Evolutionary conservation across 2,113 vertebrate genomes (phyloP).

Genomic region (Mohoua ochrocephala): DNA sequence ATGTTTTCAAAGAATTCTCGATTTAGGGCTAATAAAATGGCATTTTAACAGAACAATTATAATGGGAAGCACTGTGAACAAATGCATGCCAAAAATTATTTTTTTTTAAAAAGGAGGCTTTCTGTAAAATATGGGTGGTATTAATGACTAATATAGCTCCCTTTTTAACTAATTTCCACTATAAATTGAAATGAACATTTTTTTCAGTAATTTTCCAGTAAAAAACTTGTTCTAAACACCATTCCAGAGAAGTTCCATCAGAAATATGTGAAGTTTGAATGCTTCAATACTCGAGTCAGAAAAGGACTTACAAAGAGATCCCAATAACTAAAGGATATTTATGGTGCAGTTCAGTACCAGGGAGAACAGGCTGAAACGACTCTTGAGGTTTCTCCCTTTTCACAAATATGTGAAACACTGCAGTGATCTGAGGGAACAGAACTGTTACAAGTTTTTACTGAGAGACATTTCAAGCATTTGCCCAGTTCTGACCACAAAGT

Average conservation of each 20-base stretch:
- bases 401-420: neutral
- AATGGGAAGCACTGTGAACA: neutral
- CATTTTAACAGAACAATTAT: neutral
- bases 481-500: neutral
- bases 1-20: neutral
- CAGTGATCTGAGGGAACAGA: neutral
- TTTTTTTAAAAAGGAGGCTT: neutral
- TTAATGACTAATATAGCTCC: neutral
- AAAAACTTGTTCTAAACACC: neutral
- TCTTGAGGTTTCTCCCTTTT: neutral
- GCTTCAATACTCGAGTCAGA: neutral
- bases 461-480: neutral
- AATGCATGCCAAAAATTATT: neutral
- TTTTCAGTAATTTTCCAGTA: neutral
- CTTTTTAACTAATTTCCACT: neutral
- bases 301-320: neutral
- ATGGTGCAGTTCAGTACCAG: fast-evolving
- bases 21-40: neutral
- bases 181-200: neutral
- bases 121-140: neutral
- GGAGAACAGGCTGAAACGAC: neutral
- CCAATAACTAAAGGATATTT: neutral
- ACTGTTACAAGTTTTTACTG: neutral
- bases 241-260: neutral
- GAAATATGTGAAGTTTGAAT: neutral